These are phyloP conservation scores for Atherinomorus stipes DNA, from an alignment of 2,113 vertebrate species.

Conservation along the genomic window DNA sequence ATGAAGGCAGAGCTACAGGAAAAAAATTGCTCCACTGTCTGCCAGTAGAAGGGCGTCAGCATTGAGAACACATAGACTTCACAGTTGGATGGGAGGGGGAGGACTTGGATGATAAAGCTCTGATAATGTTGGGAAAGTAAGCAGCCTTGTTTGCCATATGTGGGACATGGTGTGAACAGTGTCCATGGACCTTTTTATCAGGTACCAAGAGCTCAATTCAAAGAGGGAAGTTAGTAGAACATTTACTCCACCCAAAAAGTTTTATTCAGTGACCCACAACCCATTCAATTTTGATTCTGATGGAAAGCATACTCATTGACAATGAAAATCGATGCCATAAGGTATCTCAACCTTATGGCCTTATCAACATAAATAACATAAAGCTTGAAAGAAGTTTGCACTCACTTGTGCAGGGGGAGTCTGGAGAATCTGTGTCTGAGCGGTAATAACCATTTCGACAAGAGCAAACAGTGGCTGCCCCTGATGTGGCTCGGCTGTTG, in stretches of 20 bases:
- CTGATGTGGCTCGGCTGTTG: conserved; percentile 90
- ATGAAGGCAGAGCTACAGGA: conserved; percentile 24
- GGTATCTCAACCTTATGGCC: no score
- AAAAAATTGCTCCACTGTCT: conserved; percentile 37
- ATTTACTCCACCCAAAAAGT: conserved; percentile 3
- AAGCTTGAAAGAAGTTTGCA: conserved; percentile 22
- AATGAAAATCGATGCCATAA: background rate
- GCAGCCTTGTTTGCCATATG: conserved; percentile 65
- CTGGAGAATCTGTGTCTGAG: conserved; percentile 88
- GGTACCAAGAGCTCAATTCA: conserved; percentile 30
- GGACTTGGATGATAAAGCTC: conserved; percentile 58
- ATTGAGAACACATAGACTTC: conserved; percentile 17
- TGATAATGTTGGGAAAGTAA: conserved; percentile 68
- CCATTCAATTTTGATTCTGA: background rate
- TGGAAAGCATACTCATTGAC: background rate
- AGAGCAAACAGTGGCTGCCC: conserved; percentile 89
- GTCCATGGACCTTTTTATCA: conserved; percentile 44
- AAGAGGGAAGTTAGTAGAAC: conserved; percentile 18
- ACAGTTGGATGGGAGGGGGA: conserved; percentile 8
- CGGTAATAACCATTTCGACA: conserved; percentile 93
- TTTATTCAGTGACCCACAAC: conserved; percentile 21
- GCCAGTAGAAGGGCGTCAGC: conserved; percentile 16
- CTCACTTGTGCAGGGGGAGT: conserved; percentile 95
- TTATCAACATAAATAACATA: conserved; percentile 1
- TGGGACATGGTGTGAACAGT: conserved; percentile 40